Evolutionary conservation across 2,888 invertebrate genomes (phyloP).

Genomic region (Venusia cambrica): DNA sequence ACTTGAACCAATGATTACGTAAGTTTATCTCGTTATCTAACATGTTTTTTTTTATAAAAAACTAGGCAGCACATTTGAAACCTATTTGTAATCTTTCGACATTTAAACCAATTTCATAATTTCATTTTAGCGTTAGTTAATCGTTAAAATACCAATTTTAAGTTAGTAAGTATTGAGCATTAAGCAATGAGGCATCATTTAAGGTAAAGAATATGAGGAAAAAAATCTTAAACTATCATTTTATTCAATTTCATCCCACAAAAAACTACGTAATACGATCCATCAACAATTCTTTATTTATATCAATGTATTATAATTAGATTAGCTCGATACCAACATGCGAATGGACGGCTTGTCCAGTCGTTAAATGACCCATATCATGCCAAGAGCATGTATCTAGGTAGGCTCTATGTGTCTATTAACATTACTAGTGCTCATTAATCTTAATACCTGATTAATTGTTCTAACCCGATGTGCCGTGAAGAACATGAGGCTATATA

Average conservation of each 20-base stretch:
- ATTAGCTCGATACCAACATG: constrained; percentile 1
- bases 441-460: constrained; percentile 20
- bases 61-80: no score
- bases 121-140: no score
- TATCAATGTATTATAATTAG: not conserved
- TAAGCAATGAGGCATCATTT: no score
- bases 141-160: no score
- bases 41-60: no score
- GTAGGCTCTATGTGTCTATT: constrained; percentile 7
- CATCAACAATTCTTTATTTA: constrained; percentile 13
- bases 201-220: no score
- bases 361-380: not conserved
- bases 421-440: constrained; percentile 15
- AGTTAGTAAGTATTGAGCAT: no score
- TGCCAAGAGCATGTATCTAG: constrained; percentile 1
- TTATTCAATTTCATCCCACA: constrained; percentile 21
- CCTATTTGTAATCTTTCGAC: no score
- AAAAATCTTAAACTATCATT: no score
- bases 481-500: constrained; percentile 15
- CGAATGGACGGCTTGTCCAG: not conserved
- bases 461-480: constrained; percentile 15
- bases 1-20: constrained; percentile 4
- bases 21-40: constrained; percentile 1
- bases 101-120: no score
- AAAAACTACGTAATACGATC: constrained; percentile 17